Percentiles rank a stretch among this genome's conserved stretches.
phyloP scores from a whole-genome alignment of 2,888 invertebrate genomes.

The Polydesmus complanatus region DNA sequence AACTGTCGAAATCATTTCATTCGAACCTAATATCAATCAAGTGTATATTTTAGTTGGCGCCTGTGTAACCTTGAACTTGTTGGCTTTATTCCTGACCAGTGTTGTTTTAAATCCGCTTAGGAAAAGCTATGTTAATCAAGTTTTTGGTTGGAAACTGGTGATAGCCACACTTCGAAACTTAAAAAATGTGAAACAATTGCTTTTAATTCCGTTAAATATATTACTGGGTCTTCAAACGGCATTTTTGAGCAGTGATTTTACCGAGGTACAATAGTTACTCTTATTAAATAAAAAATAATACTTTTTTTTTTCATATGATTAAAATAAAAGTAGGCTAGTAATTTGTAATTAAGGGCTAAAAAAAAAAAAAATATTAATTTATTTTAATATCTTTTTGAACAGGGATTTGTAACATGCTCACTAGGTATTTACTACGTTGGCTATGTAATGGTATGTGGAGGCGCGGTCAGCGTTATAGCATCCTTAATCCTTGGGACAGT shows the following conservation, averaged over 20 bases:
- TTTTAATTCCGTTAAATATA: constrained; percentile 84
- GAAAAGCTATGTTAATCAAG: too few species aligned
- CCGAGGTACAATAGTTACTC: constrained; percentile 33
- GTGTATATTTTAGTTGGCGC: too few species aligned
- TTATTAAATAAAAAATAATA: too few species aligned
- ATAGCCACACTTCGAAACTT: constrained; percentile 54
- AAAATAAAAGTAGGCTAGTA: too few species aligned
- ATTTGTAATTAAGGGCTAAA: too few species aligned
- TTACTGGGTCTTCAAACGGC: constrained; percentile 97
- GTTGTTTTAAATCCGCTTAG: too few species aligned
- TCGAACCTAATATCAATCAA: too few species aligned
- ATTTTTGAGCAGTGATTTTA: constrained; percentile 65
- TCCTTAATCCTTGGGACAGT: constrained; percentile 33
- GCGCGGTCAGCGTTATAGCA: constrained; percentile 31
- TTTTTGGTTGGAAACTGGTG: too few species aligned
- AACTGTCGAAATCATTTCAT: too few species aligned
- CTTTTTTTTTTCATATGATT: too few species aligned
- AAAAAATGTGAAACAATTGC: constrained; percentile 81
- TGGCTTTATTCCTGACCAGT: too few species aligned
- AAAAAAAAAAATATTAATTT: not conserved
- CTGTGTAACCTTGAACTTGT: too few species aligned
- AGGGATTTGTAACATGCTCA: constrained; percentile 19
- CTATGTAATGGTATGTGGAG: constrained; percentile 36
- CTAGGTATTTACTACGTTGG: constrained; percentile 32
- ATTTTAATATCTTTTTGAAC: not conserved